phyloP scores from a whole-genome alignment of 2,888 invertebrate species.

The Kryphioiulus occultus region DNA sequence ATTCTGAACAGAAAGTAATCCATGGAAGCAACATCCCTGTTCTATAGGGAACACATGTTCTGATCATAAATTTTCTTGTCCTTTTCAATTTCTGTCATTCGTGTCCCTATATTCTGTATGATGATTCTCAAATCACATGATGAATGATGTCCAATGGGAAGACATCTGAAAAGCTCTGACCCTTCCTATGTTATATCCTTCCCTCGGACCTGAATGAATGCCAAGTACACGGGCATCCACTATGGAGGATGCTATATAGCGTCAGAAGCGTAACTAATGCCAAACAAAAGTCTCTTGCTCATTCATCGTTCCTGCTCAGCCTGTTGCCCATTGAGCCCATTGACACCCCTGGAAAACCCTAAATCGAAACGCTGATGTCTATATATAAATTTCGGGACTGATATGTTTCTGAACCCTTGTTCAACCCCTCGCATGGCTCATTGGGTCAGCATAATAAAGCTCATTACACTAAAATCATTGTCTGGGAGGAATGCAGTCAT shows the following conservation, averaged over 20 bases:
- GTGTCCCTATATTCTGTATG: conserved; percentile 42
- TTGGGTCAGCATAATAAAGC: conserved; percentile 33
- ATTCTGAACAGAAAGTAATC: not conserved
- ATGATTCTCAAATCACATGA: conserved; percentile 49
- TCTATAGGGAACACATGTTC: conserved; percentile 44
- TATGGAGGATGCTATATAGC: conserved; percentile 16
- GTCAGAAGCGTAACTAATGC: conserved; percentile 44
- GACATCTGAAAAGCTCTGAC: conserved; percentile 42
- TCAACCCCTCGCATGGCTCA: conserved; percentile 29
- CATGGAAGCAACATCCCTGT: conserved; percentile 35
- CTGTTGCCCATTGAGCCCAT: conserved; percentile 45
- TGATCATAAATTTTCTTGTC: conserved; percentile 48
- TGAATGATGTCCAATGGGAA: conserved; percentile 48
- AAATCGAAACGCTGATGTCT: conserved; percentile 38
- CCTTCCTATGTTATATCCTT: conserved; percentile 38
- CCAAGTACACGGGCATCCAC: conserved; percentile 37
- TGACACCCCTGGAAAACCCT: conserved; percentile 30
- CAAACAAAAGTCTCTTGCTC: conserved; percentile 31
- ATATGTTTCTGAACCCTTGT: not conserved
- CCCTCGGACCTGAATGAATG: conserved; percentile 45
- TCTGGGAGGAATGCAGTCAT: conserved; percentile 22
- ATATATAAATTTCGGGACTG: not conserved
- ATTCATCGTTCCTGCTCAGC: conserved; percentile 22
- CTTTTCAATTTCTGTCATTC: conserved; percentile 47
- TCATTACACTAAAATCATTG: conserved; percentile 41